Evolutionary conservation across 1,140 invertebrate genomes (phyloP).

Genomic region (Archivesica marissinica): DNA sequence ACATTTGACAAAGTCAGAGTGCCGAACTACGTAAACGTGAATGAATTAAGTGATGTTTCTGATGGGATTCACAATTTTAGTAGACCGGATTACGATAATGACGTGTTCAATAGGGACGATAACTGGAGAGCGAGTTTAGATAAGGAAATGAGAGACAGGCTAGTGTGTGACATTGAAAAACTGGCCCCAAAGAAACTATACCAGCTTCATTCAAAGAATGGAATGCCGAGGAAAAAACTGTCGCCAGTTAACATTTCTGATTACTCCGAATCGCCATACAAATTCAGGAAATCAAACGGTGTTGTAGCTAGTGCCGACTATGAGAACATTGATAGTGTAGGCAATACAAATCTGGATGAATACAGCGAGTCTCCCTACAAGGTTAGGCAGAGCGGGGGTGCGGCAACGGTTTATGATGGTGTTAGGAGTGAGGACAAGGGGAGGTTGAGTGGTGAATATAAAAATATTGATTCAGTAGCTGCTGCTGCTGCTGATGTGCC

Average conservation of each 20-base stretch:
- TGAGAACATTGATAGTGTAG: constrained; percentile 24
- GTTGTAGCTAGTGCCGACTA: not conserved
- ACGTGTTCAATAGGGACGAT: constrained; percentile 65
- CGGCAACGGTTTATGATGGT: not conserved
- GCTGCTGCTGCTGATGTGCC: not conserved
- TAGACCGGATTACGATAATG: constrained; percentile 12
- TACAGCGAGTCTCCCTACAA: constrained; percentile 64
- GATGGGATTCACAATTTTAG: not conserved
- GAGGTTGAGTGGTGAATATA: constrained; percentile 24
- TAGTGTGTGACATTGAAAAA: constrained; percentile 37
- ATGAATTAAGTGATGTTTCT: not conserved
- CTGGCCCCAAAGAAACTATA: constrained; percentile 54
- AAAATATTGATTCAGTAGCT: constrained; percentile 22
- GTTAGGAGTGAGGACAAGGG: not conserved
- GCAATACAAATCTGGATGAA: constrained; percentile 25
- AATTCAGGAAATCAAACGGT: constrained; percentile 51
- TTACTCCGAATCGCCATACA: constrained; percentile 64
- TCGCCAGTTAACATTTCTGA: constrained; percentile 53
- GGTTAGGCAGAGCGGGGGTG: constrained; percentile 25
- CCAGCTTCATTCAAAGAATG: constrained; percentile 43
- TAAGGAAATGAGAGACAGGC: constrained; percentile 27
- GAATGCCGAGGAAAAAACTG: constrained; percentile 11
- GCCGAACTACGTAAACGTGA: constrained; percentile 13
- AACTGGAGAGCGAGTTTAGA: constrained; percentile 60
- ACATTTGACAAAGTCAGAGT: not conserved